Evolutionary conservation across 1,140 invertebrate genomes (phyloP).

Genomic region (Lepidurus arcticus): DNA sequence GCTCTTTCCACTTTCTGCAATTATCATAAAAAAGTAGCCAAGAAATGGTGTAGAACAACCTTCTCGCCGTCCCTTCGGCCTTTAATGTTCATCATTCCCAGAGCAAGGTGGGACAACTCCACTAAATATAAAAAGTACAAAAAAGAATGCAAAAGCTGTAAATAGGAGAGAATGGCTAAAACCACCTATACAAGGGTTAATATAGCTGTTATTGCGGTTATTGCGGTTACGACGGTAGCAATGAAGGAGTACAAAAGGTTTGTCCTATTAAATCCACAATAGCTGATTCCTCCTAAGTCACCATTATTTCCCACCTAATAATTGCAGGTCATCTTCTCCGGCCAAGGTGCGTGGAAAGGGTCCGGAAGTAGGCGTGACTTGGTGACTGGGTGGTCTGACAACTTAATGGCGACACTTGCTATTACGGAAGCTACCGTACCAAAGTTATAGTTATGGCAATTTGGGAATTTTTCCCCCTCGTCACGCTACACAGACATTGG

Average conservation of each 20-base stretch:
- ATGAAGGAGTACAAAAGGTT: neutral
- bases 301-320: neutral
- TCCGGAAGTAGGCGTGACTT: neutral
- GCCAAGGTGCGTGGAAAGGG: neutral
- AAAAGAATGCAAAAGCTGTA: neutral
- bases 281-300: neutral
- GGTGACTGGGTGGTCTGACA: constrained; percentile 20
- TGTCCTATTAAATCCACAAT: neutral
- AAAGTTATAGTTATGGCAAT: neutral
- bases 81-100: neutral
- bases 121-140: neutral
- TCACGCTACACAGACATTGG: neutral
- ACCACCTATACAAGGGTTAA: neutral
- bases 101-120: neutral
- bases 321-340: neutral
- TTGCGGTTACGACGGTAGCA: neutral
- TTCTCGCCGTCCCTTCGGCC: too few species aligned
- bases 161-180: neutral
- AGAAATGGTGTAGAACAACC: too few species aligned
- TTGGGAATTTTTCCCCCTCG: neutral
- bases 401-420: constrained; percentile 4
- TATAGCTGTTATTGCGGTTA: constrained; percentile 5
- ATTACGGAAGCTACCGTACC: neutral
- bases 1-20: too few species aligned
- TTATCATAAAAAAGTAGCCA: too few species aligned